Conservation (phyloP, 2,113 vertebrate genomes). For the Esox niger region DNA sequence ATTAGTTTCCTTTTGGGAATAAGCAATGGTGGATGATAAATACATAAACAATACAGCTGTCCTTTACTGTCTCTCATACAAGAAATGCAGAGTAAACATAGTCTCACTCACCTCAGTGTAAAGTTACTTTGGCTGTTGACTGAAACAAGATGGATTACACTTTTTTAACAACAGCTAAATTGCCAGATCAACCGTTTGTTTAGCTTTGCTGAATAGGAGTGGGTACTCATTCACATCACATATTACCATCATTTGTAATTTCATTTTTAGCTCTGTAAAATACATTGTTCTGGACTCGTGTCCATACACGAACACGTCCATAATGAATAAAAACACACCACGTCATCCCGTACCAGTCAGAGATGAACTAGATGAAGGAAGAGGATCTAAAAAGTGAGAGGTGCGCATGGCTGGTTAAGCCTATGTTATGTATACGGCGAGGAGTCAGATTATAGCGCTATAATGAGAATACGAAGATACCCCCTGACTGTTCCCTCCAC, state of each 20-base stretch:
- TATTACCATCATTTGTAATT: neutral
- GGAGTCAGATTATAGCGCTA: constrained; percentile 50
- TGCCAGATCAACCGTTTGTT: neutral
- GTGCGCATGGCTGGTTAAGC: neutral
- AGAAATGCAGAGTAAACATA: no score
- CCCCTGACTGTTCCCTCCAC: constrained; percentile 63
- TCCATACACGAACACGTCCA: neutral
- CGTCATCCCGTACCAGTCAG: constrained; percentile 51
- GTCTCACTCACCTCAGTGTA: neutral
- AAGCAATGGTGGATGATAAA: no score
- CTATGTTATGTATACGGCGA: neutral
- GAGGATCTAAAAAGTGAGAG: neutral
- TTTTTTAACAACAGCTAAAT: neutral
- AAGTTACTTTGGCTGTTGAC: neutral
- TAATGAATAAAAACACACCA: neutral
- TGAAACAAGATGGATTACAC: neutral
- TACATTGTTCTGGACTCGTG: neutral
- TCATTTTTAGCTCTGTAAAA: neutral
- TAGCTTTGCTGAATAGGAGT: neutral
- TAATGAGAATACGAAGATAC: constrained; percentile 69
- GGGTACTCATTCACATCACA: neutral
- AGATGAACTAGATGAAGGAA: neutral
- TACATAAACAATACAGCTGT: no score
- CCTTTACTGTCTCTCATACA: no score
- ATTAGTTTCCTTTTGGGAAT: no score